Conservation (phyloP, 2,888 invertebrate genomes). For the Tricholauxania praeusta region DNA sequence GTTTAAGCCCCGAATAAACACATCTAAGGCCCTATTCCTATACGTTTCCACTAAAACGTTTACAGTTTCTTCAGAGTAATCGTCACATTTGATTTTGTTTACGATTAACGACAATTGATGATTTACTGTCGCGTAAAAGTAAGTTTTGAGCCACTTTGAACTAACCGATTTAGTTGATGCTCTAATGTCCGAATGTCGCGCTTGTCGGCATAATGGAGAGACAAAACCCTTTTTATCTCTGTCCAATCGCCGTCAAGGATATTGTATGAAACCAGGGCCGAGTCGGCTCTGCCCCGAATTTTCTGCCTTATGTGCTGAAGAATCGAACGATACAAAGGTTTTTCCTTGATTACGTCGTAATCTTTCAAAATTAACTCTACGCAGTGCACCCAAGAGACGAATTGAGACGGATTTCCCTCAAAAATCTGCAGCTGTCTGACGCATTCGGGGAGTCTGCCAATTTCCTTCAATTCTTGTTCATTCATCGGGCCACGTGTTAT, state of each 20-base stretch:
- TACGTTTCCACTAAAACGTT: constrained; percentile 38
- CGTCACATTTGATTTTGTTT: constrained; percentile 33
- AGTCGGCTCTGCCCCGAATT: constrained; percentile 38
- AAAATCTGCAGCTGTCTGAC: constrained; percentile 2
- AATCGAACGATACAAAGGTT: constrained; percentile 30
- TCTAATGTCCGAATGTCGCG: too few species aligned
- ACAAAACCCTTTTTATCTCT: constrained; percentile 41
- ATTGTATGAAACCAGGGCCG: constrained; percentile 41
- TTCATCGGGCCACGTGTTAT: background rate
- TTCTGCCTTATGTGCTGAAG: constrained; percentile 43
- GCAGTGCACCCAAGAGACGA: constrained; percentile 9
- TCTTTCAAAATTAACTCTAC: background rate
- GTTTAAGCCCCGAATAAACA: constrained; percentile 29
- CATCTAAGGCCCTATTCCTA: constrained; percentile 31
- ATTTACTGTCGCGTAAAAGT: constrained; percentile 45
- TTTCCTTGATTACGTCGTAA: background rate
- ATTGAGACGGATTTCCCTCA: constrained; percentile 6
- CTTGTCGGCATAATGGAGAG: constrained; percentile 48
- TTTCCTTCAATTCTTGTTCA: background rate
- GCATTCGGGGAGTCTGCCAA: background rate
- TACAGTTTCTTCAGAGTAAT: constrained; percentile 28
- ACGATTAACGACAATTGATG: constrained; percentile 45
- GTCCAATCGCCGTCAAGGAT: constrained; percentile 39
- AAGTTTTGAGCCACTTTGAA: constrained; percentile 33
- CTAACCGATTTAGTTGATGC: too few species aligned